Evolutionary conservation across 1,140 invertebrate species (phyloP).

Genomic region (Lasaia peninsularis): DNA sequence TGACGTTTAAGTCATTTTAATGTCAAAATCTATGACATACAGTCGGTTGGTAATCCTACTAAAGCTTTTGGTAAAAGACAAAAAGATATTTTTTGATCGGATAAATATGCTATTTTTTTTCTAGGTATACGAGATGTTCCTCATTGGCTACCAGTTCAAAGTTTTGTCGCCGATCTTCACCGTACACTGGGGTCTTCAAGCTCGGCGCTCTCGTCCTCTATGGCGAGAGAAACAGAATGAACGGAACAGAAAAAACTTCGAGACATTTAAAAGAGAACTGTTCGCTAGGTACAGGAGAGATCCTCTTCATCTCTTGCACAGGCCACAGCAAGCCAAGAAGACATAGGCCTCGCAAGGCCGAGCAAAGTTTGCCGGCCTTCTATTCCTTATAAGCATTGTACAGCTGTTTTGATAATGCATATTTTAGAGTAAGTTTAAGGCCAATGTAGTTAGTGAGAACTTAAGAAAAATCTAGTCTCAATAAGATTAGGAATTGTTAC

Average conservation of each 20-base stretch:
- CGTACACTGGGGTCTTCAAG: constrained; percentile 92
- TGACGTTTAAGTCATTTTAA: too few relatives aligned
- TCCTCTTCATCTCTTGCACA: constrained; percentile 78
- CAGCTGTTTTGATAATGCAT: constrained; percentile 21
- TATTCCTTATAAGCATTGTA: constrained; percentile 16
- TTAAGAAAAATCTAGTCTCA: too few relatives aligned
- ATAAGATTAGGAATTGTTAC: too few relatives aligned
- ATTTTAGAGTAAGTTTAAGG: not conserved
- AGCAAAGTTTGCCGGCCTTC: constrained; percentile 52
- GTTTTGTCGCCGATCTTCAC: constrained; percentile 94
- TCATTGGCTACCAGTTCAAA: constrained; percentile 92
- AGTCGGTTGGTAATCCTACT: too few relatives aligned
- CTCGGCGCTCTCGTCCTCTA: constrained; percentile 84
- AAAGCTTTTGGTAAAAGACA: too few relatives aligned
- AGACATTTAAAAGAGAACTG: constrained; percentile 90
- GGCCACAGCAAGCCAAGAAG: constrained; percentile 55
- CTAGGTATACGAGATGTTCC: constrained; percentile 95
- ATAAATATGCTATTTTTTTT: constrained; percentile 24
- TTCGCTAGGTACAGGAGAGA: constrained; percentile 87
- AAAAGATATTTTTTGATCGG: too few relatives aligned
- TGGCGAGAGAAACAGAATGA: constrained; percentile 93
- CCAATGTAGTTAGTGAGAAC: too few relatives aligned
- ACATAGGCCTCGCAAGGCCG: constrained; percentile 69
- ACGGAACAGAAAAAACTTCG: constrained; percentile 88
- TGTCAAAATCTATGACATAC: too few relatives aligned